These are phyloP conservation scores for Sphenopsis melanotis DNA, from an alignment of 2,797 vertebrate genomes.

Conservation along the genomic window DNA sequence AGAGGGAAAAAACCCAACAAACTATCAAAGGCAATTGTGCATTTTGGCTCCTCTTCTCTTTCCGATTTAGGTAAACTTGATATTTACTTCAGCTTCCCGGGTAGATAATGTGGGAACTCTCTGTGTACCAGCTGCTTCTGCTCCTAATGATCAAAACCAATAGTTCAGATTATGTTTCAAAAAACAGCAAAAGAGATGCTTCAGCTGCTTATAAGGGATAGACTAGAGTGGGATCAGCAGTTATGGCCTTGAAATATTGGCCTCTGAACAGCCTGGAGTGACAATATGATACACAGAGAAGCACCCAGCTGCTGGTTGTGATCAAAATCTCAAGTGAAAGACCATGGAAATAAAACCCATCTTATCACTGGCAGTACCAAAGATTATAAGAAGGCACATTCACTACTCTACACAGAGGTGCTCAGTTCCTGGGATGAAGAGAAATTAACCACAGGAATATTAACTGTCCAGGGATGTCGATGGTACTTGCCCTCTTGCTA, in stretches of 20 bases:
- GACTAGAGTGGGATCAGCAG: not conserved
- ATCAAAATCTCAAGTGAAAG: conserved; percentile 22
- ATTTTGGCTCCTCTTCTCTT: not conserved
- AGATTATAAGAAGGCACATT: not conserved
- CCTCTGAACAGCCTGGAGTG: not conserved
- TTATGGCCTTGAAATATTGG: conserved; percentile 25
- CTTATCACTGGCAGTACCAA: not conserved
- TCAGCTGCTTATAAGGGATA: conserved; percentile 26
- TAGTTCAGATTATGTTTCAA: conserved; percentile 5
- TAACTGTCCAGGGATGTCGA: not conserved
- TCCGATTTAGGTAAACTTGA: not conserved
- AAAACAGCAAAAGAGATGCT: conserved; percentile 2
- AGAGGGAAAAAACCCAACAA: not conserved
- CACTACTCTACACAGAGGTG: not conserved
- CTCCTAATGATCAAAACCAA: conserved; percentile 23
- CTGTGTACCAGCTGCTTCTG: conserved; percentile 4
- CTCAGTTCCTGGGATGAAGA: not conserved
- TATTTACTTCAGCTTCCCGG: not conserved
- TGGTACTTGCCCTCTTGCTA: not conserved
- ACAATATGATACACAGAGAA: not conserved
- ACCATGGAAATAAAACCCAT: not conserved
- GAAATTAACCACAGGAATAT: not conserved
- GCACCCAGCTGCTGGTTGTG: not conserved
- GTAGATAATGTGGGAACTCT: not conserved
- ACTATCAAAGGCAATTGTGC: not conserved